Evolutionary conservation across 2,113 vertebrate genomes (phyloP).

Genomic region (Pelodiscus sinensis): DNA sequence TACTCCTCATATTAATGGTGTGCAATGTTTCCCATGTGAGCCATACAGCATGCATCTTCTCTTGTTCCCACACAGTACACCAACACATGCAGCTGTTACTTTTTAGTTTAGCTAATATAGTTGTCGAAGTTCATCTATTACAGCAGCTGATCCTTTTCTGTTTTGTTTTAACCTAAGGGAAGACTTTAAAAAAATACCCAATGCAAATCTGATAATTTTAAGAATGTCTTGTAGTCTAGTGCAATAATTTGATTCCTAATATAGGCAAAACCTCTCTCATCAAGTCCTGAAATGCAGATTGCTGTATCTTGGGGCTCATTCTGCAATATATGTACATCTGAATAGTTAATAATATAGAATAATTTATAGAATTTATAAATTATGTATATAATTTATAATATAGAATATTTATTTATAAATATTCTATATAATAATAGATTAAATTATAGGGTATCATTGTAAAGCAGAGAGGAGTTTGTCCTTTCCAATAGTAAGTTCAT

Average conservation of each 20-base stretch:
- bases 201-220: not conserved
- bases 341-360: not conserved
- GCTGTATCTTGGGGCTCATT: not conserved
- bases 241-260: too few relatives aligned
- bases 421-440: not conserved
- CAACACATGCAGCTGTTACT: not conserved
- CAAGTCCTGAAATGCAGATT: not conserved
- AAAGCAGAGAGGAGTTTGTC: not conserved
- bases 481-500: not conserved
- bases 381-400: too few relatives aligned
- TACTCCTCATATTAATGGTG: not conserved
- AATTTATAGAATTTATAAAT: too few relatives aligned
- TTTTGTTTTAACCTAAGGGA: not conserved
- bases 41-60: not conserved
- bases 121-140: rapidly evolving
- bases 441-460: not conserved
- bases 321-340: not conserved
- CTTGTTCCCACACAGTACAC: not conserved
- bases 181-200: not conserved
- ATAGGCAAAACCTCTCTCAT: not conserved
- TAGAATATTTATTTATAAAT: too few relatives aligned
- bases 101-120: rapidly evolving
- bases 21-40: not conserved
- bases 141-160: not conserved
- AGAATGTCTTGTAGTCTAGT: not conserved